A percentile compares a stretch with the other conserved stretches of the same genome.
phyloP scores from a whole-genome alignment of 2,888 invertebrate species.

The Monopis laevigella region DNA sequence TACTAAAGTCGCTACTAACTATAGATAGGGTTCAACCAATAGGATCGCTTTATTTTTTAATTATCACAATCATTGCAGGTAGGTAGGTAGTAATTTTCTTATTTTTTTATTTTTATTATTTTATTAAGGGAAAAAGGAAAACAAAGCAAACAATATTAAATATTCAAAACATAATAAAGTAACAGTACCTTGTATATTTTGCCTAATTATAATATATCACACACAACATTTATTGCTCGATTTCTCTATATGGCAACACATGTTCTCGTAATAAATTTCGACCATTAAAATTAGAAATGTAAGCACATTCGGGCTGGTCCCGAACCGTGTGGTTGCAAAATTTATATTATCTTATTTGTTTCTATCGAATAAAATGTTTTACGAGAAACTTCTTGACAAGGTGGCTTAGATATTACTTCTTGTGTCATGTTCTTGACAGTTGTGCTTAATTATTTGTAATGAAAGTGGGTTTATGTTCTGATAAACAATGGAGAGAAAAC shows the following conservation, averaged over 20 bases:
- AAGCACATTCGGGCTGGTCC: constrained; percentile 29
- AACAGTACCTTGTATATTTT: constrained; percentile 3
- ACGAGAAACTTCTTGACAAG: no score
- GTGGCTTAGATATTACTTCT: no score
- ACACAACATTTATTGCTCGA: constrained; percentile 12
- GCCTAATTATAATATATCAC: constrained; percentile 10
- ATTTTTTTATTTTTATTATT: no score
- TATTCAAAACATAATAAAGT: neutral
- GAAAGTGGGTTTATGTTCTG: no score
- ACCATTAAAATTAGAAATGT: constrained; percentile 63
- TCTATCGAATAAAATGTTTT: constrained; percentile 5
- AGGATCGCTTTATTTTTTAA: no score
- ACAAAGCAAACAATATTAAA: neutral
- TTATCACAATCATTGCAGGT: no score
- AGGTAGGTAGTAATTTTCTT: no score
- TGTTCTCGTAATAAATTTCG: constrained; percentile 56
- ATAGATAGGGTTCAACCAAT: no score
- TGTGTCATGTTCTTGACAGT: no score
- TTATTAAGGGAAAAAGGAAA: neutral
- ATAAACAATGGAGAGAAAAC: no score
- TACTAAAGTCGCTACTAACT: no score
- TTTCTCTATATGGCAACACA: constrained; percentile 53
- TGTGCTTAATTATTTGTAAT: no score
- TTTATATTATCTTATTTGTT: constrained; percentile 24
- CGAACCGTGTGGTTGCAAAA: constrained; percentile 56